These are phyloP conservation scores for Enteromius unitaeniatus DNA, from an alignment of 2,797 vertebrate genomes.

Conservation along the genomic window DNA sequence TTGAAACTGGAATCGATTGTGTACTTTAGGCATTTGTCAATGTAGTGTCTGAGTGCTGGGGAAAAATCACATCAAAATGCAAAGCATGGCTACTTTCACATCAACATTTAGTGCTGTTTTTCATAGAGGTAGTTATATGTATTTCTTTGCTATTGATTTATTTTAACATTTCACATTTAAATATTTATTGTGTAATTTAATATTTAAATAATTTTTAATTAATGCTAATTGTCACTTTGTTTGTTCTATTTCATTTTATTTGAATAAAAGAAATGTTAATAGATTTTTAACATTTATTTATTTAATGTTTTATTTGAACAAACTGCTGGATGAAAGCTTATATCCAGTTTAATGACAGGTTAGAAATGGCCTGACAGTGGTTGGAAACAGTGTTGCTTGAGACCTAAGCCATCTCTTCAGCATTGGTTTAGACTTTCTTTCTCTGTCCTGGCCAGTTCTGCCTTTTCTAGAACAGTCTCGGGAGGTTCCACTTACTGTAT, in stretches of 20 bases:
- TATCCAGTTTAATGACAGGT: not conserved
- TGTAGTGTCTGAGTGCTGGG: slow-evolving; percentile 22
- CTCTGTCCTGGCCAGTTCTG: slow-evolving; percentile 13
- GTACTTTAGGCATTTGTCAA: slow-evolving; percentile 28
- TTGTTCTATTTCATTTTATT: not conserved
- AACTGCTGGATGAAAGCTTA: not conserved
- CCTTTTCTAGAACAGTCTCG: slow-evolving; percentile 17
- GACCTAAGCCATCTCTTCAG: not conserved
- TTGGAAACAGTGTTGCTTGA: not conserved
- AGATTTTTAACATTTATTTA: not conserved
- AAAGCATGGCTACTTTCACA: not conserved
- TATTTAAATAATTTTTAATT: not conserved
- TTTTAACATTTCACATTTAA: not conserved
- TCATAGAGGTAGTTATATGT: slow-evolving; percentile 1
- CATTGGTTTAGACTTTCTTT: slow-evolving; percentile 2
- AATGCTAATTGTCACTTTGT: not conserved
- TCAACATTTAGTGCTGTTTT: not conserved
- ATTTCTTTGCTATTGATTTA: not conserved
- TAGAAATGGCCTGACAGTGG: not conserved
- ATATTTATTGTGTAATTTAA: not conserved
- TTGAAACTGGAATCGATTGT: slow-evolving; percentile 27
- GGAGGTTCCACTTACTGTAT: slow-evolving; percentile 36
- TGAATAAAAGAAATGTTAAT: not conserved
- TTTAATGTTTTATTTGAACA: slow-evolving; percentile 1
- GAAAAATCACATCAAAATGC: not conserved